Percentiles rank a stretch among this genome's conserved stretches.
These are phyloP conservation scores for Eublepharis macularius DNA, from an alignment of 2,113 vertebrate genomes.

Conservation along the genomic window DNA sequence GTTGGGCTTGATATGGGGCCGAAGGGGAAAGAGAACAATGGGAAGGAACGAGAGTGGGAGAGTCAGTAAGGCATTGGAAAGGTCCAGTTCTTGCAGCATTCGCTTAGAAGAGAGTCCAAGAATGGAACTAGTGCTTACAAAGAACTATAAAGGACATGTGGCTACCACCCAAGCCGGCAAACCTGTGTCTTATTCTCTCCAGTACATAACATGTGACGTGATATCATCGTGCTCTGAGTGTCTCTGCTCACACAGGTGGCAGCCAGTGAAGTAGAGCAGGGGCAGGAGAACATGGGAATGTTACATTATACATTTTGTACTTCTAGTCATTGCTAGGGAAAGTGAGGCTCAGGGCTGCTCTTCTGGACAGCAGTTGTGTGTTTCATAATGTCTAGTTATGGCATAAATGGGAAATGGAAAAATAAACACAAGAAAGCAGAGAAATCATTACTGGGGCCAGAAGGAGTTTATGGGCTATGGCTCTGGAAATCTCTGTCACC, in stretches of 20 bases:
- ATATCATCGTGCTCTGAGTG: neutral
- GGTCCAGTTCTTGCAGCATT: neutral
- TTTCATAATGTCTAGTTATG: neutral
- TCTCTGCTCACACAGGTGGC: neutral
- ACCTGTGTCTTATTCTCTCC: neutral
- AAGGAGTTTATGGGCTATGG: neutral
- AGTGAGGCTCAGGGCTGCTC: neutral
- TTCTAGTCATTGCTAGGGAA: neutral
- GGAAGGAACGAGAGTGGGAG: neutral
- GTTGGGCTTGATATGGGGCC: neutral
- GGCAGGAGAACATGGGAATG: neutral
- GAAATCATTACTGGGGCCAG: neutral
- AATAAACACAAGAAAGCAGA: neutral
- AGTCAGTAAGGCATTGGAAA: neutral
- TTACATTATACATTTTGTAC: neutral
- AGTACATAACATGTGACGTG: neutral
- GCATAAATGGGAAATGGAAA: neutral
- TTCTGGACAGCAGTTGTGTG: neutral
- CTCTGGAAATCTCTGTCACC: neutral
- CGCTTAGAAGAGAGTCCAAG: neutral
- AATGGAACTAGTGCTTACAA: neutral
- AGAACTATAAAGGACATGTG: too few relatives aligned
- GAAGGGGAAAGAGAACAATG: too few relatives aligned
- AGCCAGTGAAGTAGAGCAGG: neutral
- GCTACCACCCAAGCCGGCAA: neutral